Base-by-base conservation (phyloP, 1,140 invertebrate genomes). In the Colletes gigas region DNA sequence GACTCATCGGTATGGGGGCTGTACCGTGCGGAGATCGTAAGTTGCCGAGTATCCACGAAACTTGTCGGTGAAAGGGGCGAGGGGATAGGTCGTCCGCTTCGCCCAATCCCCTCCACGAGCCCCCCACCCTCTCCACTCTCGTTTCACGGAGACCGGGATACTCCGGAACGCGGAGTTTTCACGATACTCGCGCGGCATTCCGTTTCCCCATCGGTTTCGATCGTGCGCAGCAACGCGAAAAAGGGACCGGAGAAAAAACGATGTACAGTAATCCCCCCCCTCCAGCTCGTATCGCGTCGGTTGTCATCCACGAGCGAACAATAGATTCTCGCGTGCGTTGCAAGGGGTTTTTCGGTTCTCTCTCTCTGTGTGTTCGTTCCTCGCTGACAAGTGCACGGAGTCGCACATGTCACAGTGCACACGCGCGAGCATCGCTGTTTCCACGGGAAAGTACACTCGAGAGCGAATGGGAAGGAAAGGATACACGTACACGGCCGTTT, bases 171-270 rank as follows among this genome's bases (percentile, higher is more conserved):
- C 62, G 8, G 50, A 3, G 8, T 50, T 50, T 50, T 52, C n/a
- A 57, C 63, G 4, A 67, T 67, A 41, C 47, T 59, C 30, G 39
- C 47, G 39, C 21, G 72, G 72, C 52, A 59, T 52, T 47, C n/a
- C 57, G 41, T 63, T 75, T 44, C 62, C 30, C 30, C 73, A 75
- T 75, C 50, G 44, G 62, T 75, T 75, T 65, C 59, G 60, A 75
- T 75, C 70, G 19, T n/a, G 55, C 39, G 39, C 19, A 44, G 39
- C 39, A 41, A 7, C 41, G 39, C 14, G 8, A n/a, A 47, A 30
- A 47, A 30, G 10, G 19, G 21, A 65, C 30, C 30, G 30, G 21
- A 3, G n/a, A n/a, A 47, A 39, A 10, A 57, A 47, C 19, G 19
- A 57, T 75, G 47, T 17, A 50, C 30, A 50, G 10, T 12, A 50